phyloP scores from a whole-genome alignment of 1,140 invertebrate species.

The Anadara kagoshimensis region DNA sequence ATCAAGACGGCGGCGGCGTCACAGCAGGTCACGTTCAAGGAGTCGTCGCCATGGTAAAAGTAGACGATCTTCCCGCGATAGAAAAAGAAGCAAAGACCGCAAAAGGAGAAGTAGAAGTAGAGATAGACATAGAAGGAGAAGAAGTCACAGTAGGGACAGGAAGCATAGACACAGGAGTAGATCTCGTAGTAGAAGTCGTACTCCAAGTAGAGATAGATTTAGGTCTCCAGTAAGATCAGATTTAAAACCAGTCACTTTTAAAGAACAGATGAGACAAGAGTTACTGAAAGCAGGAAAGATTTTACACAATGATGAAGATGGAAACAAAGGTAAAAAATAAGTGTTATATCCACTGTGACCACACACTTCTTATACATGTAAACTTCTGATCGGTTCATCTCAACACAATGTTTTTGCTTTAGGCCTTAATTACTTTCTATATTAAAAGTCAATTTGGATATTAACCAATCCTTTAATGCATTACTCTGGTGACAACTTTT shows the following conservation, averaged over 20 bases:
- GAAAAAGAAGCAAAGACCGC: conserved; percentile 27
- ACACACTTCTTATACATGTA: no score
- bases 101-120: conserved; percentile 32
- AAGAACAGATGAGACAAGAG: conserved; percentile 66
- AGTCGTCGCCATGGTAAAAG: conserved; percentile 16
- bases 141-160: not conserved
- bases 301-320: conserved; percentile 39
- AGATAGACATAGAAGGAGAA: conserved; percentile 11
- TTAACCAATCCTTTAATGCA: no score
- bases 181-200: conserved; percentile 20
- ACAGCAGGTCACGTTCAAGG: conserved; percentile 3
- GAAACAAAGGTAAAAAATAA: no score
- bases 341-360: no score
- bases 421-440: no score
- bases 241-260: conserved; percentile 58
- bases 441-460: no score
- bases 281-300: conserved; percentile 59
- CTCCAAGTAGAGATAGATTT: conserved; percentile 28
- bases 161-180: conserved; percentile 16
- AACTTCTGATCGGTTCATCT: no score
- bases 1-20: no score
- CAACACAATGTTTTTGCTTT: no score
- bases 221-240: conserved; percentile 34
- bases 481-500: no score
- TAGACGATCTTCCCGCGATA: conserved; percentile 32